Evolutionary conservation across 2,113 vertebrate genomes (phyloP).

Genomic region (Sitta europaea): DNA sequence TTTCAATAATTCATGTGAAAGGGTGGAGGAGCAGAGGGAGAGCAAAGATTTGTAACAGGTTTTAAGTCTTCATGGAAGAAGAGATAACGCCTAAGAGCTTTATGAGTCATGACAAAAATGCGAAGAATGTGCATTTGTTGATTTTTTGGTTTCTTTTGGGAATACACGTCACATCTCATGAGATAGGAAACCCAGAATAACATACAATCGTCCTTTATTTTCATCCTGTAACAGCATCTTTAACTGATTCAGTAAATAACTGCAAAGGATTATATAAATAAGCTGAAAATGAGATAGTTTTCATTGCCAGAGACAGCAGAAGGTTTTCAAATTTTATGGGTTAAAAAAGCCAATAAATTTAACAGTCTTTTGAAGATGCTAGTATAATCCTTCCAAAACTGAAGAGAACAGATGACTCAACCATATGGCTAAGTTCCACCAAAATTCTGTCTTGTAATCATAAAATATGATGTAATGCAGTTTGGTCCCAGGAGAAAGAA

Average conservation of each 20-base stretch:
- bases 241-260: neutral
- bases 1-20: neutral
- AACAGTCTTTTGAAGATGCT: constrained; percentile 56
- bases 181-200: neutral
- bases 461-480: constrained; percentile 69
- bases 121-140: neutral
- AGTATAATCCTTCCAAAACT: constrained; percentile 51
- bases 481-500: constrained; percentile 49
- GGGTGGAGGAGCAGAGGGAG: neutral
- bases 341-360: constrained; percentile 47
- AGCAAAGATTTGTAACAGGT: neutral
- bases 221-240: neutral
- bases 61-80: neutral
- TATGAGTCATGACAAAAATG: neutral
- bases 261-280: neutral
- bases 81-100: neutral
- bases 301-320: constrained; percentile 4
- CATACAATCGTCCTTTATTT: neutral
- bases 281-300: neutral
- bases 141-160: neutral
- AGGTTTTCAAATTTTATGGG: constrained; percentile 29
- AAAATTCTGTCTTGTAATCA: constrained; percentile 66
- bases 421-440: constrained; percentile 69
- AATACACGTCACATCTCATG: accelerated
- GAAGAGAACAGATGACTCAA: constrained; percentile 70